Evolutionary conservation across 2,888 invertebrate genomes (phyloP).

Genomic region (Nasonovia ribisnigri): DNA sequence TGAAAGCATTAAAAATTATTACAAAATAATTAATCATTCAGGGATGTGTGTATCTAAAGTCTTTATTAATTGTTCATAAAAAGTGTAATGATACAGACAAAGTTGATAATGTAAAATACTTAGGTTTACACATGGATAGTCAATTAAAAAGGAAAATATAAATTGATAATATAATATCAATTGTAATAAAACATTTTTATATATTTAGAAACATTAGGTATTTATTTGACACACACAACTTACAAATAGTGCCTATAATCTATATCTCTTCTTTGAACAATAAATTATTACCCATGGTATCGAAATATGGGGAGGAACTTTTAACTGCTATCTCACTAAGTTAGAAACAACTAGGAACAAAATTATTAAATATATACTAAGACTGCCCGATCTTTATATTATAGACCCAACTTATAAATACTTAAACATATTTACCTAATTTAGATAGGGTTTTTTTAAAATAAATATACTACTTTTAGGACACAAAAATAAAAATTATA

Average conservation of each 20-base stretch:
- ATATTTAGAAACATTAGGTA: background rate
- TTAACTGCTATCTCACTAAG: background rate
- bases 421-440: background rate
- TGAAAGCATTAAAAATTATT: background rate
- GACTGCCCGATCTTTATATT: background rate
- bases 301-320: background rate
- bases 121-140: constrained; percentile 2
- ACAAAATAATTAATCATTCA: background rate
- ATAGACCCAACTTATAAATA: background rate
- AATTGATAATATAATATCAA: constrained; percentile 4
- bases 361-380: constrained; percentile 13
- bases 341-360: background rate
- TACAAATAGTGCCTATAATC: no score
- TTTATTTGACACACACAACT: background rate
- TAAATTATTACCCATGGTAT: background rate
- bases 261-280: background rate
- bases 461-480: background rate
- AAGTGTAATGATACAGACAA: background rate
- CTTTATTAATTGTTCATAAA: background rate
- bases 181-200: background rate
- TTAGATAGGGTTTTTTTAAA: background rate
- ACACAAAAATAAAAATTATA: constrained; percentile 12
- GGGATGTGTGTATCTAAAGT: background rate
- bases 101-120: background rate
- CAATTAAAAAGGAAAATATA: background rate